Evolutionary conservation across 2,888 invertebrate genomes (phyloP), one percentile per base, ranked within the genome.

Genomic region (Eugnorisma glareosa): DNA sequence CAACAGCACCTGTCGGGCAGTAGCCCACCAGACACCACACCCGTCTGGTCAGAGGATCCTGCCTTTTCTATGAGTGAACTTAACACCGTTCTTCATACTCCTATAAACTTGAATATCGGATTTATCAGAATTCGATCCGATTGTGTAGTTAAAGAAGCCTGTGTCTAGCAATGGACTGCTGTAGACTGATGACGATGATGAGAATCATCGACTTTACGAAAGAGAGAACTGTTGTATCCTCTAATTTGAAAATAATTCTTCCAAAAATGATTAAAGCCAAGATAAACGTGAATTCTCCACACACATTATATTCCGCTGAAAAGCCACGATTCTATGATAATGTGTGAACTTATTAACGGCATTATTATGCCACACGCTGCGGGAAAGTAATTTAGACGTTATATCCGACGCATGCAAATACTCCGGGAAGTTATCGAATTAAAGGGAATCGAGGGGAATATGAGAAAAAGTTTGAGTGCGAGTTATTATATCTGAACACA

Each of bases 341-440:
- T 70, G 37, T 28, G 54, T 8, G 24, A 82, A 77, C 43, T 77
- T 77, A 77, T 69, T 72, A 82, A 82, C 59, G 77, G 69, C 59
- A 51, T 72, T 77, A 77, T 82, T 82, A 82, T 81, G 15, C 64
- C 82, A 70, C 78, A 81, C n/a, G 78, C 72, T 69, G 72, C 6
- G 69, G 15, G 2, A 61, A 73, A 68, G 68, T 69, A 82, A 81
- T 82, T 82, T 82, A 73, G 45, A 15, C 37, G 43, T 68, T 63
- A 77, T 64, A 77, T 31, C n/a, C 51, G 37, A 51, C 77, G 51
- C 51, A 77, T 82, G 82, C 64, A 78, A 82, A 81, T 82, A 66
- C 37, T 18, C 8, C 2, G 15, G 61, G 15, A 67, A 82, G 54
- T 77, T 81, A 69, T 59, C 35, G 73, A 54, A 66, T 66, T 76